Conservation (phyloP, 2,797 vertebrate species). For the Cyprinella venusta region DNA sequence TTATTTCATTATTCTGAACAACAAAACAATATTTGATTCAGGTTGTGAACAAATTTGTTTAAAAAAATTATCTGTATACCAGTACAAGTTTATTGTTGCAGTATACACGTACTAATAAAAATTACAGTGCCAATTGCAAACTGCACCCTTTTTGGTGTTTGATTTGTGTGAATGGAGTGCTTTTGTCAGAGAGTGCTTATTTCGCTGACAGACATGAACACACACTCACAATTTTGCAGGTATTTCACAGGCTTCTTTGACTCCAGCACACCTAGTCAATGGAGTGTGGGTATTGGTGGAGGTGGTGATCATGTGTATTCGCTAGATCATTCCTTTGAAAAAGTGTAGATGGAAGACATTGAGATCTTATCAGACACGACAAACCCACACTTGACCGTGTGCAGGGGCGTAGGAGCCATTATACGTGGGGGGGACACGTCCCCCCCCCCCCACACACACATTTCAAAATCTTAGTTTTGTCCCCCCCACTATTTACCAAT, state of each 20-base stretch:
- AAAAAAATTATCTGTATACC: slow-evolving; percentile 93
- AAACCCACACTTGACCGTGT: slow-evolving; percentile 42
- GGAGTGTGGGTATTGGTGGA: slow-evolving; percentile 22
- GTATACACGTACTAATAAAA: slow-evolving; percentile 95
- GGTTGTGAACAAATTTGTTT: slow-evolving; percentile 96
- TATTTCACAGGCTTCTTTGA: slow-evolving; percentile 11
- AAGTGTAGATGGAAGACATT: slow-evolving; percentile 48
- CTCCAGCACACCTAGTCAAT: slow-evolving; percentile 12
- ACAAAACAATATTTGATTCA: slow-evolving; percentile 96
- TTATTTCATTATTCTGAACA: slow-evolving; percentile 91
- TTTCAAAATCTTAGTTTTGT: no score
- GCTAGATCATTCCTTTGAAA: slow-evolving; percentile 56
- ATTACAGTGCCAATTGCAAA: slow-evolving; percentile 92
- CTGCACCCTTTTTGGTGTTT: slow-evolving; percentile 55
- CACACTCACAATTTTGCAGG: not conserved
- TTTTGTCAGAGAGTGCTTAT: not conserved
- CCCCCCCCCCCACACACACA: no score
- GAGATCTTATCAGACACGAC: slow-evolving; percentile 49
- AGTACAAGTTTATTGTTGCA: slow-evolving; percentile 97
- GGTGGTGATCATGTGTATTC: slow-evolving; percentile 50
- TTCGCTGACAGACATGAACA: not conserved
- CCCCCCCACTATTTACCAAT: no score
- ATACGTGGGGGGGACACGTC: no score
- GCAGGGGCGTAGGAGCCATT: no score
- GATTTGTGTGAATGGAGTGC: not conserved